Conservation (phyloP, 2,113 vertebrate species). For the Epinephelus fuscoguttatus region DNA sequence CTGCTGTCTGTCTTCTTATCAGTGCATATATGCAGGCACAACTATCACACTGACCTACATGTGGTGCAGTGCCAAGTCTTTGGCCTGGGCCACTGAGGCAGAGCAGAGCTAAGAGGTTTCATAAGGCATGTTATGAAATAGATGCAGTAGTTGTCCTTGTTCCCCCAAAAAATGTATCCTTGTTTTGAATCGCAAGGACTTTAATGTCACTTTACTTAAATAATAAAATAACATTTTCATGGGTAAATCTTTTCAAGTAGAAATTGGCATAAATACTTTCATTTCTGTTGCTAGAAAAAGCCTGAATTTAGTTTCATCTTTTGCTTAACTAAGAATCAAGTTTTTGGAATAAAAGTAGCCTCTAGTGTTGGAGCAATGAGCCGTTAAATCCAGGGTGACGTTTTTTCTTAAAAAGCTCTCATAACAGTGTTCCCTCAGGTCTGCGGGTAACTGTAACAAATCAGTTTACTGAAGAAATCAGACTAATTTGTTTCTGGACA, state of each 20-base stretch:
- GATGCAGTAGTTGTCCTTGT: conserved; percentile 35
- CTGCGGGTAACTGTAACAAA: background rate
- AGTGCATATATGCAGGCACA: conserved; percentile 1
- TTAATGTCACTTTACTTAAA: background rate
- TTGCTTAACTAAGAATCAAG: background rate
- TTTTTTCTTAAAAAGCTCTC: background rate
- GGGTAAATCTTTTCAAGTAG: background rate
- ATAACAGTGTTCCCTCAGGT: background rate
- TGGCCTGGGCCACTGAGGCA: conserved; percentile 13
- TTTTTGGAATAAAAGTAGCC: background rate
- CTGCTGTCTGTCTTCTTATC: conserved; percentile 6
- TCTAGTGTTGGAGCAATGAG: conserved; percentile 5
- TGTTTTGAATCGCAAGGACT: background rate
- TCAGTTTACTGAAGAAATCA: background rate
- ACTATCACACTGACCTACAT: conserved; percentile 72
- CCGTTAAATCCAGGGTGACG: conserved; percentile 3
- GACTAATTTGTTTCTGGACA: background rate
- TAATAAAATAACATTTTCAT: background rate
- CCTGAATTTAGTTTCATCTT: background rate
- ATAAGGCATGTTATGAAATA: conserved; percentile 73
- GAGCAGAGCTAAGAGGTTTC: conserved; percentile 62
- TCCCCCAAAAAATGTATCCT: background rate
- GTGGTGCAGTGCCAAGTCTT: conserved; percentile 44
- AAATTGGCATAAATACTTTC: background rate
- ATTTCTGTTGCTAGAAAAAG: background rate